These are phyloP conservation scores for Deilephila elpenor DNA, from an alignment of 2,888 invertebrate genomes.

Conservation along the genomic window DNA sequence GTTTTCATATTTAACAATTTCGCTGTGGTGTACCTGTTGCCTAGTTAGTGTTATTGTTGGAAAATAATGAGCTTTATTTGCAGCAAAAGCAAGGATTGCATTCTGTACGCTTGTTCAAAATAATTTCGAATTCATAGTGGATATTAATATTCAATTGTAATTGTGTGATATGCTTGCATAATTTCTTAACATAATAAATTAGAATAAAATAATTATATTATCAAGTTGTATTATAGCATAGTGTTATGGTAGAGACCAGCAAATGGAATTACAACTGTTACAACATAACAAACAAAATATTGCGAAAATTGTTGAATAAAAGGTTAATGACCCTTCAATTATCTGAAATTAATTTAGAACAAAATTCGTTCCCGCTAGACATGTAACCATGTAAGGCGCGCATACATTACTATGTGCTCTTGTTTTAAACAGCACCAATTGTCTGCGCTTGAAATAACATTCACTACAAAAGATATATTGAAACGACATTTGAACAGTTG, in stretches of 20 bases:
- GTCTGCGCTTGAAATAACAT: slow-evolving; percentile 22
- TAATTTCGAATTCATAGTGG: not conserved
- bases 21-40: slow-evolving; percentile 28
- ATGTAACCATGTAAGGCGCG: slow-evolving; percentile 7
- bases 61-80: slow-evolving; percentile 2
- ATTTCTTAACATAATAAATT: no score
- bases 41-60: slow-evolving; percentile 15
- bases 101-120: not conserved
- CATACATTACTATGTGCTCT: not conserved
- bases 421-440: slow-evolving; percentile 18
- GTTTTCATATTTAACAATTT: slow-evolving; percentile 38
- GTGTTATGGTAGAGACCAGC: no score
- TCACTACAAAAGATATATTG: not conserved
- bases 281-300: no score
- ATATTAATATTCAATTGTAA: no score
- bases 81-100: not conserved
- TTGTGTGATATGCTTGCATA: no score
- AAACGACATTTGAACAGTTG: not conserved
- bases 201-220: no score
- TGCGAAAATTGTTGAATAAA: no score
- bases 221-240: no score
- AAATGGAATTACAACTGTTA: no score
- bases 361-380: not conserved
- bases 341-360: not conserved
- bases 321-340: no score